Base-by-base conservation (phyloP, 2,888 invertebrate species). In the Empis stercorea region DNA sequence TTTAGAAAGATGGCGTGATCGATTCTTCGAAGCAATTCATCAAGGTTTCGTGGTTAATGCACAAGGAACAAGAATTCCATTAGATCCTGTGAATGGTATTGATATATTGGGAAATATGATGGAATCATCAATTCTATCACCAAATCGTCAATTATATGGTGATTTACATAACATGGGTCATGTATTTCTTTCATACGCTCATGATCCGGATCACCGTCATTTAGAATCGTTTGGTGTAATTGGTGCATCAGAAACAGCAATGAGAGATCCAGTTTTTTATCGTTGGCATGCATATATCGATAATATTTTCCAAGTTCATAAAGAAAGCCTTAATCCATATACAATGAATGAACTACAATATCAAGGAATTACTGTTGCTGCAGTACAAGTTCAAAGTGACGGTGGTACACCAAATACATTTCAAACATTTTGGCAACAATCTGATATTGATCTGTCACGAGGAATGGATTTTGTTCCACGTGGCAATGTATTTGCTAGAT, bases 231-330 rank as follows among this genome's bases (percentile, higher is more conserved):
- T 84, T 58, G 81, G 84, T 37, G 82, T 87, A 27, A 88, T 89
- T 78, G 87, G 87, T 0, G 88, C 88, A 60, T 78, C 84, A 0
- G 78, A 86, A 0, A 87, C 87, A 0, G 85, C 88, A 0, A 88
- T 89, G 87, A 73, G 89, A 2, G 91, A 91, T 68, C 88, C 89
- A 0, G 70, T 84, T 15, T 89, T 89, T 73, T 89, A 88, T 71
- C 79, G 85, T 61, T 88, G 84, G 85, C 89, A 91, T 60, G 76
- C 82, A 0, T 83, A 79, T 61, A 72, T 88, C 20, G 85, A 89
- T 57, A 81, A 85, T 55, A 70, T 89, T 30, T 88, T 88, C 74
- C 76, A 78, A 55, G 74, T 79, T 52, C 80, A 81, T 67, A 89
- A 89, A 67, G 71, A 72, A 50, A 79, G 79, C 13, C 69, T 89